Percentiles rank a stretch among this genome's conserved stretches.
Conservation (phyloP, 2,797 vertebrate species). For the Clarias laeviceps region DNA sequence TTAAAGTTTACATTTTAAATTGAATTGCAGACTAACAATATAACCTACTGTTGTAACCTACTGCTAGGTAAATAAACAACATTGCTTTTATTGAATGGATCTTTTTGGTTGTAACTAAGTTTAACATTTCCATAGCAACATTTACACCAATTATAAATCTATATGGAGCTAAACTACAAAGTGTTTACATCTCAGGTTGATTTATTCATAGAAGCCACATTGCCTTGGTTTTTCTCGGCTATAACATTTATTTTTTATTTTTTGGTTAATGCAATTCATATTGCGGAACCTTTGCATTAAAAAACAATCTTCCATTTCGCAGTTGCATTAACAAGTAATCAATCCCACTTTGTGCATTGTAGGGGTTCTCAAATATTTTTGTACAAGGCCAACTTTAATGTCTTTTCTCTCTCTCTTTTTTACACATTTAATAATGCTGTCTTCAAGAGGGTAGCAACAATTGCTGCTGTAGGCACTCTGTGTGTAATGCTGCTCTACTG, state of each 20-base stretch:
- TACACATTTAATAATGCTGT: slow-evolving; percentile 8
- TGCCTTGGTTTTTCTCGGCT: not conserved
- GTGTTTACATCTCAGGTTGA: not conserved
- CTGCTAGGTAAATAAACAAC: not conserved
- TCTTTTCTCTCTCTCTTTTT: not conserved
- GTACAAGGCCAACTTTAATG: not conserved
- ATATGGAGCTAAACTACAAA: not conserved
- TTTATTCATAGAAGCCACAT: not conserved
- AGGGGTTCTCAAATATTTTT: not conserved
- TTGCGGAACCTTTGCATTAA: not conserved
- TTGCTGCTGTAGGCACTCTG: slow-evolving; percentile 7
- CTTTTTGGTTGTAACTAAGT: not conserved
- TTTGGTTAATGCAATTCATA: not conserved
- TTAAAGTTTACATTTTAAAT: no score
- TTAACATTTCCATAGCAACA: not conserved
- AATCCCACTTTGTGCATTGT: not conserved
- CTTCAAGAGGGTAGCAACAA: not conserved
- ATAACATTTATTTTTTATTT: not conserved
- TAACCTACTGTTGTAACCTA: not conserved
- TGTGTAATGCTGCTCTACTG: not conserved
- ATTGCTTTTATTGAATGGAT: not conserved
- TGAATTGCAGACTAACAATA: not conserved
- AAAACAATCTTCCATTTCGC: not conserved
- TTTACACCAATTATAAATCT: not conserved
- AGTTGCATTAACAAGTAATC: slow-evolving; percentile 1